phyloP scores from a whole-genome alignment of 92 coral and sea anemone genomes.

The Epizoanthus ramosus region DNA sequence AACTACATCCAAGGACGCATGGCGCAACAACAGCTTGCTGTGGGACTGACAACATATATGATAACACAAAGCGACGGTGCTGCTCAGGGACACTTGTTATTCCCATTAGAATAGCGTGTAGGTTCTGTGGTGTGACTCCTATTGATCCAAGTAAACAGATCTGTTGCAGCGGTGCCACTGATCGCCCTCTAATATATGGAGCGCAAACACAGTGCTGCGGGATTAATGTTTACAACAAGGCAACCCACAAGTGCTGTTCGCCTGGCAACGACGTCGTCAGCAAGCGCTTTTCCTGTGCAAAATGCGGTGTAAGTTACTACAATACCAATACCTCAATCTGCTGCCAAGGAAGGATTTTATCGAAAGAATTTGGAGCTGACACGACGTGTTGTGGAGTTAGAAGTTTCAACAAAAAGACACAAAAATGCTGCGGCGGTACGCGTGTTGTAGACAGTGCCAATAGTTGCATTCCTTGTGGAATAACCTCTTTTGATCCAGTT shows the following conservation, averaged over 20 bases:
- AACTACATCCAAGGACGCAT: too few relatives aligned
- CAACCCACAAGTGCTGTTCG: not conserved
- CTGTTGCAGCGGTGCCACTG: not conserved
- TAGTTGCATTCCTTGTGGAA: not conserved
- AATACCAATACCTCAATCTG: not conserved
- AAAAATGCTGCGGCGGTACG: not conserved
- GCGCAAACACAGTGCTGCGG: not conserved
- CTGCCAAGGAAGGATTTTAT: not conserved
- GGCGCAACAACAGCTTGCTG: too few relatives aligned
- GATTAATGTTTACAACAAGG: not conserved
- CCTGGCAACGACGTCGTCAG: not conserved
- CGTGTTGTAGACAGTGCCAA: not conserved
- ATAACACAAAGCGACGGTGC: not conserved
- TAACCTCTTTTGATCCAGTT: not conserved
- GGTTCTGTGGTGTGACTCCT: not conserved
- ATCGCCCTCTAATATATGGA: not conserved
- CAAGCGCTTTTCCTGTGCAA: not conserved
- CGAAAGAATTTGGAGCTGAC: not conserved
- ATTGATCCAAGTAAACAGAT: not conserved
- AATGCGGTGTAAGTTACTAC: not conserved
- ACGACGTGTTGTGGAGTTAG: not conserved
- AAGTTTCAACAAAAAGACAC: not conserved
- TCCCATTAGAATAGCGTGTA: not conserved
- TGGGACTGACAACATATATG: too few relatives aligned
- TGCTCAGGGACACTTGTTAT: not conserved